A percentile compares a stretch with the other conserved stretches of the same genome.
Conservation (phyloP, 2,113 vertebrate species). For the Malurus elegans region DNA sequence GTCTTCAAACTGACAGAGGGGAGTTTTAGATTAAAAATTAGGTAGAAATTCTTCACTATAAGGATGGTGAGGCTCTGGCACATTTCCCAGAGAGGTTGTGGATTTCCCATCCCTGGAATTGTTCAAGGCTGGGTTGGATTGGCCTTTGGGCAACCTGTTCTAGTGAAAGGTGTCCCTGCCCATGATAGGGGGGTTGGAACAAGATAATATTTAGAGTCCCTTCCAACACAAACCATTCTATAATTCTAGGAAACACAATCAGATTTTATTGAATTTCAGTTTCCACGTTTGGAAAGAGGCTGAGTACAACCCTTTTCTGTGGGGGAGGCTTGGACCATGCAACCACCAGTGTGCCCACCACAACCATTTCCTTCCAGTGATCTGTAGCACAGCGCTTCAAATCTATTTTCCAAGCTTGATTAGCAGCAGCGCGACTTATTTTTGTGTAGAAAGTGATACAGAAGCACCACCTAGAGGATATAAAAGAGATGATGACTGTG, state of each 20-base stretch:
- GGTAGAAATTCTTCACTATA: not conserved
- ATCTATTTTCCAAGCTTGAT: not conserved
- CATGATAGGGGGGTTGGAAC: not conserved
- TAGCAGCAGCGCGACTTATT: not conserved
- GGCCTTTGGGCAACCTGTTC: not conserved
- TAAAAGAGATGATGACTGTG: not conserved
- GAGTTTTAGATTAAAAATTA: not conserved
- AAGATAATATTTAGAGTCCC: not conserved
- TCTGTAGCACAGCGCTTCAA: not conserved
- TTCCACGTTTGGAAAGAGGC: not conserved
- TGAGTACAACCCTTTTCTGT: not conserved
- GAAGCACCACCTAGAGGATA: conserved; percentile 61
- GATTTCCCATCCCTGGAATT: not conserved
- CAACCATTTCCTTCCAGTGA: not conserved
- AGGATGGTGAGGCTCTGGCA: not conserved
- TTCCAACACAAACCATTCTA: not conserved
- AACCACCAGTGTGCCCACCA: not conserved
- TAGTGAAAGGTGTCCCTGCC: not conserved
- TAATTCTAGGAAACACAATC: not conserved
- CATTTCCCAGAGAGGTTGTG: not conserved
- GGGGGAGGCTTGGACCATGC: not conserved
- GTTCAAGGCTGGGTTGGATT: not conserved
- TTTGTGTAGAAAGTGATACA: not conserved
- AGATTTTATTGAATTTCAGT: not conserved
- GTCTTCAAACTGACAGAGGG: not conserved